A percentile compares a stretch with the other conserved stretches of the same genome.
Conservation (phyloP, 1,140 invertebrate species). For the Drosophila punjabiensis region DNA sequence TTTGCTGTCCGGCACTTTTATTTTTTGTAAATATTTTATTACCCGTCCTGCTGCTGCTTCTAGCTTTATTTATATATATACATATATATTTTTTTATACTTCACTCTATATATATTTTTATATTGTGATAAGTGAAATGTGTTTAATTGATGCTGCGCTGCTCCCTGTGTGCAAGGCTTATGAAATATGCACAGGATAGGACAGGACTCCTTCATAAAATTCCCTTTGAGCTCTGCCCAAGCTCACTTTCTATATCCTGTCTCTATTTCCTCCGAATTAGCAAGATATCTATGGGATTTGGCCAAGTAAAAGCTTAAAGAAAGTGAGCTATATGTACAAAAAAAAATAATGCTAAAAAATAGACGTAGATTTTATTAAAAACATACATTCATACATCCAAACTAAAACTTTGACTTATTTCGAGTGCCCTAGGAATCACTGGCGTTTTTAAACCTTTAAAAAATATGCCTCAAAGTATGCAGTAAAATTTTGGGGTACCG, state of each 20-base stretch:
- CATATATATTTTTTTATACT: constrained; percentile 1
- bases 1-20: constrained; percentile 49
- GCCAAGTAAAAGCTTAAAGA: neutral
- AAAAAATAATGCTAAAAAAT: neutral
- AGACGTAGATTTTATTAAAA: neutral
- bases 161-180: constrained; percentile 24
- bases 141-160: constrained; percentile 65
- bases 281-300: constrained; percentile 3
- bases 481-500: too few species aligned
- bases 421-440: too few species aligned
- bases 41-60: constrained; percentile 8
- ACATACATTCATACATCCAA: neutral
- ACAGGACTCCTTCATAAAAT: constrained; percentile 26
- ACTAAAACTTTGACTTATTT: too few species aligned
- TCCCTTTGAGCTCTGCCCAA: constrained; percentile 46
- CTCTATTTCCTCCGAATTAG: neutral
- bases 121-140: constrained; percentile 32
- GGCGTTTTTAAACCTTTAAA: too few species aligned
- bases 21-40: constrained; percentile 57
- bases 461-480: too few species aligned
- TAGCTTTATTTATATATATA: constrained; percentile 1
- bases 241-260: neutral
- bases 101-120: neutral
- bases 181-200: constrained; percentile 46
- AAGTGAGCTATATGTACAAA: neutral